phyloP scores from a whole-genome alignment of 2,888 invertebrate genomes.

The Rhimphoctona megacephalus region DNA sequence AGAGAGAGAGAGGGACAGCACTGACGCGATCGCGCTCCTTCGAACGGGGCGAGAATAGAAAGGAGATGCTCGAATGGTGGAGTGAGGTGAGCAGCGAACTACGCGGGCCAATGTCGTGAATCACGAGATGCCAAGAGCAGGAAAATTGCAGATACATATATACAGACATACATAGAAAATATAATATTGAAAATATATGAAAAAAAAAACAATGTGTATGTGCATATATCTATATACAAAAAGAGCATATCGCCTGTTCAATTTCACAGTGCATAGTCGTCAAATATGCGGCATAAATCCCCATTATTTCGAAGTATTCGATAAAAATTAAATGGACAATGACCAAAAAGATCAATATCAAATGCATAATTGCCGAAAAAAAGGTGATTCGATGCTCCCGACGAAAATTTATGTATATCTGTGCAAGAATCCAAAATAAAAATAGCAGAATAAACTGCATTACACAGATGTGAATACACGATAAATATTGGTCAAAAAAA shows the following conservation, averaged over 20 bases:
- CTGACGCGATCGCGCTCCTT: constrained; percentile 51
- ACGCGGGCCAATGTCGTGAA: constrained; percentile 64
- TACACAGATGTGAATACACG: no score
- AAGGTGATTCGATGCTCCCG: not conserved
- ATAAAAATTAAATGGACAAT: not conserved
- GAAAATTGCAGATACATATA: constrained; percentile 41
- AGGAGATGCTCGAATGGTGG: constrained; percentile 51
- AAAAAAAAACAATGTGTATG: no score
- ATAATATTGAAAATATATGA: not conserved
- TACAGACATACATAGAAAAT: not conserved
- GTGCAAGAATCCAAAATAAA: no score
- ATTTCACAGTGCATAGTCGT: not conserved
- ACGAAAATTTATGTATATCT: no score
- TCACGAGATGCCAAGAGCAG: constrained; percentile 62
- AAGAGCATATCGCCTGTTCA: not conserved
- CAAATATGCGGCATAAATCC: not conserved
- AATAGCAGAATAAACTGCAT: no score
- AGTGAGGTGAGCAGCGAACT: constrained; percentile 42
- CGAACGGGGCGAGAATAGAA: constrained; percentile 57
- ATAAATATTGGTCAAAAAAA: no score
- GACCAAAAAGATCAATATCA: not conserved
- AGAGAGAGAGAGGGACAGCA: not conserved
- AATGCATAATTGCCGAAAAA: not conserved
- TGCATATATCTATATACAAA: not conserved
- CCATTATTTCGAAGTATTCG: not conserved